Evolutionary conservation across 92 coral and sea anemone genomes (phyloP), one percentile per base, ranked within the genome.

Genomic region (Anthopleura xanthogrammica): DNA sequence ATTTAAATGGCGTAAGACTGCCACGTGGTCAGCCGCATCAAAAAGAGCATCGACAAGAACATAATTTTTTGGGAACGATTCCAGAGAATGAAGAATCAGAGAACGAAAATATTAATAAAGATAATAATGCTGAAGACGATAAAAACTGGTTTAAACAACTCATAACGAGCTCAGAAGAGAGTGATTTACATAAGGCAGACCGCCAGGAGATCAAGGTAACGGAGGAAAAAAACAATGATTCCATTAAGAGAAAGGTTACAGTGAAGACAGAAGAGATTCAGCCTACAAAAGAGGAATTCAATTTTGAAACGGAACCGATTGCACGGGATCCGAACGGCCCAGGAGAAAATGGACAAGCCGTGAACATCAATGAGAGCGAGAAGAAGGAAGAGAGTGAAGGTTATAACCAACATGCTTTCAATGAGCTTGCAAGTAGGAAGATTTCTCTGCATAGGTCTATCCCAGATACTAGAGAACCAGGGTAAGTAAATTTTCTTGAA

Each of bases 301-400:
- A 83, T 1, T 83, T 75, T 24, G 86, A 81, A 29, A 52, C 80
- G 41, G 85, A 82, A 41, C 52, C 82, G 23, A 76, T 58, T 23
- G 48, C 17, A 71, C 88, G 85, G 16, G 89, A 94, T 77, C 92
- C 98, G 60, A 80, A 87, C 77, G 98, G 95, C 16, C 98, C 95
- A 16, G 98, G 98, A 6, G 98, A 94, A 78, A 65, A 88, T 56
- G 98, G 98, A 43, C 88, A 79, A 42, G 97, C 97, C 8, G 99
- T 96, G 41, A 68, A 74, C 9, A 84, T 88, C 73, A 48, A 72
- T 41, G 89, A 60, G 13, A 71, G 68, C 64, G 98, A 94, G 81
- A 91, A 92, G 56, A 72, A 78, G 19, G 79, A 83, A n/a, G 98
- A 94, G 55, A 91, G 86, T 70, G 91, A 83, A 20, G 98, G 98